Evolutionary conservation across 2,113 vertebrate species (phyloP), one percentile per base, ranked within the genome.

Genomic region (Festucalex cinctus): DNA sequence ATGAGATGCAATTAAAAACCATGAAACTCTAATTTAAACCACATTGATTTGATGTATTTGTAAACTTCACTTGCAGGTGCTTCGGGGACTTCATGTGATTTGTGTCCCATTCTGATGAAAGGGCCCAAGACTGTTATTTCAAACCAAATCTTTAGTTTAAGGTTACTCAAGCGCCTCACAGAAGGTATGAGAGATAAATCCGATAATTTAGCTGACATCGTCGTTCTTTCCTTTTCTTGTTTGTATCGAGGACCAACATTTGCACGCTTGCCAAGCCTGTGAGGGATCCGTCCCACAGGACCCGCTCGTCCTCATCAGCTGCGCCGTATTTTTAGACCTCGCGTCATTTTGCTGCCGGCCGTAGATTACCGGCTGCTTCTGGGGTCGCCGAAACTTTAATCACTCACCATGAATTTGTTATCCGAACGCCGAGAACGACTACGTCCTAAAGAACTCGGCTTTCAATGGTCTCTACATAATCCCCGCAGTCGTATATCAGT

Each of bases 241-340:
- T 16, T 44, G 53, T 41, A 46, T 71, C 60, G 68, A 62, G 73
- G 54, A 48, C 70, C 64, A 73, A 63, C 71, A 53, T 43, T 39
- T 79, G 16, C 49, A 57, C 22, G 35, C 48, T 56, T 56, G 65
- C 60, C 61, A 70, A 49, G 59, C 36, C 59, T 20, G 37, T 61
- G n/a, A 61, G 59, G 58, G 26, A 58, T 5, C 17, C 70, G 60
- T 64, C 72, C 78, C 74, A 66, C 46, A 58, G 69, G 85, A 77
- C 44, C 39, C 6, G 67, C 66, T 76, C 44, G 41, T 77, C 51
- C 56, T 56, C 12, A 53, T 74, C 69, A 69, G 17, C 62, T 66
- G 65, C 62, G 70, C 64, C 22, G 68, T 71, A 68, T 61, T 59
- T 61, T 61, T 61, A 61, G 56, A 78, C 46, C 26, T 63, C 67